Evolutionary conservation across 2,797 vertebrate genomes (phyloP), one percentile per base, ranked within the genome.

Genomic region (Thalassophryne amazonica): DNA sequence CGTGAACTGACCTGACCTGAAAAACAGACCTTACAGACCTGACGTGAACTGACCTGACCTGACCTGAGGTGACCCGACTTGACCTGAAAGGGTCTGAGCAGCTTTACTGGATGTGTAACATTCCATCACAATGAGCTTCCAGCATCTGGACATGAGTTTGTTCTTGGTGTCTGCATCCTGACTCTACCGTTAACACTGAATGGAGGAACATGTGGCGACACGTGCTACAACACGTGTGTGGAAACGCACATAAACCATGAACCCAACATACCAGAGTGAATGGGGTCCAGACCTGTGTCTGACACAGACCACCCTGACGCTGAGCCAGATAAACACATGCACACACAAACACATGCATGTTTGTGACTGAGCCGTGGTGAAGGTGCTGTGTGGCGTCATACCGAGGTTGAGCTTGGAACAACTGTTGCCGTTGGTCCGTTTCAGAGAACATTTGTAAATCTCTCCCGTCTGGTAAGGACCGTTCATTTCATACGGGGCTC

Each of bases 381-480:
- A 34, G 4, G 7, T 36, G 28, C 57, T 56, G 56, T 42, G 34
- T 49, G 25, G 63, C 62, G 78, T 53, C 35, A 3, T 95, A 98
- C 97, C 96, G 81, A 99, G 87, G 78, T 99, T 98, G 83, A 99
- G 95, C 58, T 96, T 98, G 78, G 92, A 88, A 77, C 97, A 99
- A 70, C 94, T 92, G 19, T 95, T 95, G 32, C 89, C 87, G 4
- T 91, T 90, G 39, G 31, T 78, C 24, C 91, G 86, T 19, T 90
- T 86, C 75, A 97, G 78, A 0, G 94, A 92, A 62, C 97, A 99
- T 82, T 93, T 98, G 87, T 98, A 99, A 54, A 99, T 88, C 1
- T 99, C 97, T 15, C 97, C 97, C 0, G 96, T 99, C 83, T 93
- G 94, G 86, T 96, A 93, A 6, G 92, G 91, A 10, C 96, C 96